Conservation (phyloP, 2,797 vertebrate species). For the Monodelphis domestica region DNA sequence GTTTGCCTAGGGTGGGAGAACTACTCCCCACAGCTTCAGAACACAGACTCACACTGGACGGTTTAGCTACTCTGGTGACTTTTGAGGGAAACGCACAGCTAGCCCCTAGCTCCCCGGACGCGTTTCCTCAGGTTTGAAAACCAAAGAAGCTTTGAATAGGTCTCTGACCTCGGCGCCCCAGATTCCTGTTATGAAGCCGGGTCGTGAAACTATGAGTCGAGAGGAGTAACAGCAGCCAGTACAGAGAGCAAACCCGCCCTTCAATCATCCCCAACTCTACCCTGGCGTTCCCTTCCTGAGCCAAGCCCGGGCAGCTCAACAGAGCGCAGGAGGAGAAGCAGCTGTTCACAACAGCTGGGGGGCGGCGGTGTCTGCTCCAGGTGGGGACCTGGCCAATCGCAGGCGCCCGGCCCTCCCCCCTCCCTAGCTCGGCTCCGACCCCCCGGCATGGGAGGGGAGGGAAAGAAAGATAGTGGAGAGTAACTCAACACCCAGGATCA, state of each 20-base stretch:
- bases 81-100: neutral
- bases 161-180: neutral
- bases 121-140: slow-evolving; percentile 20
- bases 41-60: neutral
- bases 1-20: neutral
- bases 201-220: slow-evolving; percentile 10
- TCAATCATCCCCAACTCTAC: slow-evolving; percentile 7
- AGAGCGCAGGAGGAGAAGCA: slow-evolving; percentile 60
- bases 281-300: slow-evolving; percentile 12
- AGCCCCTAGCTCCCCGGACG: neutral
- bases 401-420: slow-evolving; percentile 78
- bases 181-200: neutral
- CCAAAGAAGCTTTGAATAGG: slow-evolving; percentile 1
- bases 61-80: neutral
- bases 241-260: slow-evolving; percentile 53
- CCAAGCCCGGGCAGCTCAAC: slow-evolving; percentile 8
- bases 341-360: slow-evolving; percentile 79
- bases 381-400: slow-evolving; percentile 78
- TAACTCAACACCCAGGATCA: neutral
- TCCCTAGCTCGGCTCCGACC: slow-evolving; percentile 78
- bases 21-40: neutral
- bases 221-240: slow-evolving; percentile 26
- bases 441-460: slow-evolving; percentile 32
- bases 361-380: slow-evolving; percentile 75
- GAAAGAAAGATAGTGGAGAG: neutral